Evolutionary conservation across 2,113 vertebrate genomes (phyloP), one percentile per base, ranked within the genome.

Genomic region (Choloepus hoffmanni): DNA sequence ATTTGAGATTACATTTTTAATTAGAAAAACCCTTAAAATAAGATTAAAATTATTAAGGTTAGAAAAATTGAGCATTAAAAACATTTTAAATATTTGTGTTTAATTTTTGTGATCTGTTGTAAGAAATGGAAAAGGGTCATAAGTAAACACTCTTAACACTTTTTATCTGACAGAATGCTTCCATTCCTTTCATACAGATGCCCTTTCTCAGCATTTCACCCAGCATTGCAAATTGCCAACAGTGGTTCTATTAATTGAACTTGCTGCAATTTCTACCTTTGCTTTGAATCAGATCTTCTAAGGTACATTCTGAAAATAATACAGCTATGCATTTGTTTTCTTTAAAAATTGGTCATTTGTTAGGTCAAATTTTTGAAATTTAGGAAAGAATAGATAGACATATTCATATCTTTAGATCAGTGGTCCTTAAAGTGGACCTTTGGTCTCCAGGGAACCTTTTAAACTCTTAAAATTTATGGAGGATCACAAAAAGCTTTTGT

Each of bases 221-320:
- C 3, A 23, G 30, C 5, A 68, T 36, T 58, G 68, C 3, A 89
- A 28, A 68, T 63, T 90, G 24, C 55, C 45, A 81, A 79, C 28
- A 30, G 24, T 72, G 1, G 33, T 89, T 7, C 43, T 90, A 23
- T 55, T 90, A 85, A 88, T 13, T 95, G 62, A 96, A 85, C 15
- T 90, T 84, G 7, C 2, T 87, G 2, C 30, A 67, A n/a, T 89
- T 45, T 65, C 16, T 89, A 48, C 43, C 72, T 86, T 92, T 15
- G 63, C 16, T 73, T 73, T 55, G 53, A 12, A 84, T 87, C 48
- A 40, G 50, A 77, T 67, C 48, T 93, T 78, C 50, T 76, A 90
- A 83, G 13, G 36, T 28, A 96, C 19, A 87, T 86, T 78, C 43
- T 94, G 67, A 92, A 93, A 96, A 83, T 84, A 62, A 79, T 90